A percentile compares a stretch with the other conserved stretches of the same genome.
These are phyloP conservation scores for Escarpia spicata DNA, from an alignment of 2,888 invertebrate species.

Conservation along the genomic window DNA sequence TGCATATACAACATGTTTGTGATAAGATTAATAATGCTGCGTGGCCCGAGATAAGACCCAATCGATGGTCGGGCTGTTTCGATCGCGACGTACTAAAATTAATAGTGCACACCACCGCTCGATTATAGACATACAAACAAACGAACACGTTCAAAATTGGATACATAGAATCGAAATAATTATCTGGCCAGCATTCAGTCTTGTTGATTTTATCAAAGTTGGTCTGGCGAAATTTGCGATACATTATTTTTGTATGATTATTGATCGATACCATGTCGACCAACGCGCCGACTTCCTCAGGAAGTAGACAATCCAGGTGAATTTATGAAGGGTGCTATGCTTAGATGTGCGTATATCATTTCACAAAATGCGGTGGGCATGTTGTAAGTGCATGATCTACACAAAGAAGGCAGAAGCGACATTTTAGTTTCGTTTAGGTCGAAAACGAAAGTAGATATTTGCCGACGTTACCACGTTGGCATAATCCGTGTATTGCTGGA, in stretches of 20 bases:
- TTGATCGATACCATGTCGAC: neutral
- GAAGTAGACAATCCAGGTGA: neutral
- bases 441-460: too few species aligned
- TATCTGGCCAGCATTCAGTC: neutral
- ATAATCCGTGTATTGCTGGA: too few species aligned
- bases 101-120: neutral
- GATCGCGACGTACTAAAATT: neutral
- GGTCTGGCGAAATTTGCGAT: neutral
- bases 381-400: neutral
- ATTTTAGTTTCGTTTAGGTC: too few species aligned
- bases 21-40: neutral
- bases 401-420: too few species aligned
- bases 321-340: neutral
- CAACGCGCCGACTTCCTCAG: neutral
- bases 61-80: neutral
- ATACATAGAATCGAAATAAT: neutral
- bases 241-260: neutral
- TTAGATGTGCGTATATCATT: neutral
- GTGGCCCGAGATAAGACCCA: neutral
- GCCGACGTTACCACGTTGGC: too few species aligned
- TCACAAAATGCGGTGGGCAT: neutral
- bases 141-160: neutral
- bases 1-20: neutral
- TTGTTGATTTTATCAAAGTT: neutral
- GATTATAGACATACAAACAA: neutral